Percentiles rank a stretch among this genome's conserved stretches.
Evolutionary conservation across 2,113 vertebrate genomes (phyloP).

Genomic region (Cyanocitta stelleri): DNA sequence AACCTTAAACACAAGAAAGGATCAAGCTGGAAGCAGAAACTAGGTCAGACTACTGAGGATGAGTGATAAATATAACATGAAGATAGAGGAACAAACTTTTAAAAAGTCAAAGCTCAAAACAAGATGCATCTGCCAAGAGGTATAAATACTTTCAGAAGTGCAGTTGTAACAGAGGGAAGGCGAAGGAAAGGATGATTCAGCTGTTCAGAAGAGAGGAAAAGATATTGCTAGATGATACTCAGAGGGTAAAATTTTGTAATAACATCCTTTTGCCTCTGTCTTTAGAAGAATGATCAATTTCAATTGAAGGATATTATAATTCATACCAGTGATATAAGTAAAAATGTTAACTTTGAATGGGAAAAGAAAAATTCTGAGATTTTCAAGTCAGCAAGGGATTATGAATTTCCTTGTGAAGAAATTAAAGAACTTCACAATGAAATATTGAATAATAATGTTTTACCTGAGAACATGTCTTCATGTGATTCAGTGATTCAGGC

Average conservation of each 20-base stretch:
- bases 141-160: not conserved
- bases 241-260: not conserved
- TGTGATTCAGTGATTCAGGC: not conserved
- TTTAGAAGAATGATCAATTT: not conserved
- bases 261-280: not conserved
- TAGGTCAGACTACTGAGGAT: not conserved
- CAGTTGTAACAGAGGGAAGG: not conserved
- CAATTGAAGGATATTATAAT: not conserved
- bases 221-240: not conserved
- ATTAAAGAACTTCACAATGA: not conserved
- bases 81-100: not conserved
- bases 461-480: not conserved
- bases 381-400: not conserved
- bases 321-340: not conserved
- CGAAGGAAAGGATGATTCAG: not conserved
- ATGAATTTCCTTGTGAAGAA: not conserved
- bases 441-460: not conserved
- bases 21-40: constrained; percentile 18
- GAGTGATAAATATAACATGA: constrained; percentile 40
- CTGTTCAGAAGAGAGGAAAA: not conserved
- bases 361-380: not conserved
- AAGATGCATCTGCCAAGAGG: not conserved
- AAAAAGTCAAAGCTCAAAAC: not conserved
- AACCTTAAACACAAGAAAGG: not conserved
- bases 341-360: not conserved